These are phyloP conservation scores for Drosophila dives DNA, from an alignment of 2,888 invertebrate species.

Conservation along the genomic window DNA sequence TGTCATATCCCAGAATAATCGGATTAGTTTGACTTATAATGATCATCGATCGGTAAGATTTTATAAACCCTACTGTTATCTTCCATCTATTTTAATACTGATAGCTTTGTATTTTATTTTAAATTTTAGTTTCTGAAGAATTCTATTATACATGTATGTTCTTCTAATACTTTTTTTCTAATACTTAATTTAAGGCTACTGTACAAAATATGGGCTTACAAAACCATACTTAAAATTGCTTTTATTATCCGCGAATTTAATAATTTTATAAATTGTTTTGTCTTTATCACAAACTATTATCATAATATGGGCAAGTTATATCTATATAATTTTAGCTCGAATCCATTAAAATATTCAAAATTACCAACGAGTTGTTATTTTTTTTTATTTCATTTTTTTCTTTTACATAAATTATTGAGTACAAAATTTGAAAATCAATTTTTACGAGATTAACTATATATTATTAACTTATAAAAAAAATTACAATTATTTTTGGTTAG, in stretches of 20 bases:
- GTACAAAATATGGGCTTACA: background rate
- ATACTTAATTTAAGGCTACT: background rate
- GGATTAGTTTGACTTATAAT: constrained; percentile 94
- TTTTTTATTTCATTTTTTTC: background rate
- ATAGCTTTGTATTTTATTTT: background rate
- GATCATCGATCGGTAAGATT: constrained; percentile 90
- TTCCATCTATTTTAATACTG: background rate
- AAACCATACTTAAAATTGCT: background rate
- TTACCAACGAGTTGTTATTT: background rate
- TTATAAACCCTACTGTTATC: background rate
- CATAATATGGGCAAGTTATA: background rate
- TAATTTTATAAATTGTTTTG: background rate
- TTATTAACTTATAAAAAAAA: background rate
- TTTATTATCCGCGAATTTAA: background rate
- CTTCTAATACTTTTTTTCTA: background rate
- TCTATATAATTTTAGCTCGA: background rate
- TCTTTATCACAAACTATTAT: background rate
- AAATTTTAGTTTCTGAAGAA: background rate
- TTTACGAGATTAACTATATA: background rate
- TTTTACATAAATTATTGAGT: background rate
- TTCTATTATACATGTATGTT: background rate
- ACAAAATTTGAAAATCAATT: background rate
- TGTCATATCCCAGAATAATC: constrained; percentile 95
- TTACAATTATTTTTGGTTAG: background rate
- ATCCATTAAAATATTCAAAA: background rate